A percentile compares a stretch with the other conserved stretches of the same genome.
phyloP scores from a whole-genome alignment of 2,888 invertebrate genomes.

The Drosophila paranaensis region DNA sequence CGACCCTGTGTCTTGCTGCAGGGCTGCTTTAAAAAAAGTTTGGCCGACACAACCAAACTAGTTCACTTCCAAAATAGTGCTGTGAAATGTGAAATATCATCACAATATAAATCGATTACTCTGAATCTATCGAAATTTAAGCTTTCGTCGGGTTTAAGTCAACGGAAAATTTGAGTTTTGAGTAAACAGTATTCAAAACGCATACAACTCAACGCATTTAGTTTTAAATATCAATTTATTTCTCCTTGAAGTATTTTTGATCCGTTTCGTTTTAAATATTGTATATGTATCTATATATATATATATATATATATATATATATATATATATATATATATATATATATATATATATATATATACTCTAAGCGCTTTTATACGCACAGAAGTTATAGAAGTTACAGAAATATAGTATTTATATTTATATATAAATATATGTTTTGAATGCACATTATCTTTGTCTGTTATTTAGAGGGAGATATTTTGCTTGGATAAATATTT shows the following conservation, averaged over 20 bases:
- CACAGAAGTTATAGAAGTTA: conserved; percentile 71
- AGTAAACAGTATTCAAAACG: background rate
- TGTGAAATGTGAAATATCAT: background rate
- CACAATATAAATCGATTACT: background rate
- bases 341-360: conserved; percentile 39
- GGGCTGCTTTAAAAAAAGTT: conserved; percentile 3
- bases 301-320: background rate
- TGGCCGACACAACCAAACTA: background rate
- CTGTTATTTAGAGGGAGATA: conserved; percentile 42
- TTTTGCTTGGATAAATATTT: conserved; percentile 37
- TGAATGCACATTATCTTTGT: conserved; percentile 53
- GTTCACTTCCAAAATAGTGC: background rate
- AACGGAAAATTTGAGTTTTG: too few relatives aligned
- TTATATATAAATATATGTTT: conserved; percentile 46
- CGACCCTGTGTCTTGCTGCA: background rate
- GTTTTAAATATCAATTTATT: conserved; percentile 73
- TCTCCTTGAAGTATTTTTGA: conserved; percentile 75
- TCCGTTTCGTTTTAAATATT: conserved; percentile 69
- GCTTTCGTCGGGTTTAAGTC: background rate
- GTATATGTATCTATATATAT: conserved; percentile 2
- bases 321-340: background rate
- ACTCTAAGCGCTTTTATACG: conserved; percentile 70
- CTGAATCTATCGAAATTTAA: background rate
- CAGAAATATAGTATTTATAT: conserved; percentile 72
- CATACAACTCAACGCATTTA: conserved; percentile 14